Base-by-base conservation (phyloP, 2,888 invertebrate genomes). In the Oxytorus armatus region DNA sequence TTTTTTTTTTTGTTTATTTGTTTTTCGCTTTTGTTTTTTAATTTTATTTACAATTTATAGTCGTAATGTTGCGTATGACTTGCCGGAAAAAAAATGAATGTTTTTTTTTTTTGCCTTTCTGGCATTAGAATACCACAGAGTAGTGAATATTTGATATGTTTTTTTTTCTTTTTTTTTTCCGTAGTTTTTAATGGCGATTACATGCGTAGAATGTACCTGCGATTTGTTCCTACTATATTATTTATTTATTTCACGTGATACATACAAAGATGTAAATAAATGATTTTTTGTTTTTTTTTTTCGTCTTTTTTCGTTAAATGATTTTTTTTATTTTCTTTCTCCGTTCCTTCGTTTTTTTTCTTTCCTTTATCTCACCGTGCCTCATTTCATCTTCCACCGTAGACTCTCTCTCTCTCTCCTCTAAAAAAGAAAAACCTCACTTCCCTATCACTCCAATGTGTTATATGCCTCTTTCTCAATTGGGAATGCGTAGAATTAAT, bases 151-250 rank as follows among this genome's bases (percentile, higher is more conserved):
- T n/a, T n/a, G n/a, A 25, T 29, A 16, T 29, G 5, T 29, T 29
- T 29, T 2, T 3, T 29, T 29, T 47, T 53, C 39, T 42, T 77
- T 68, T 73, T 57, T 36, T 77, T 33, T 76, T 51, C 53, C 25
- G 66, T 76, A 76, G 76, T 76, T 80, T 70, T 65, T 49, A 57
- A 77, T 59, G 57, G 59, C 69, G 55, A 79, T 69, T 14, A 82
- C 51, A 47, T 79, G 84, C 81, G 76, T 83, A 44, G 21, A 21
- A 25, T 82, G 85, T 87, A 87, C 85, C 86, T 87, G 86, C 86
- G 84, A 84, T 85, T 83, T 85, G 85, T 87, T 87, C 84, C 86
- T 86, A 86, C 79, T 82, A 82, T 82, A 82, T 83, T 83, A 83
- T 84, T 85, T 82, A 85, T 86, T 86, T 49, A 65, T 77, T 77